Evolutionary conservation across 2,113 vertebrate genomes (phyloP).

Genomic region (Pelodiscus sinensis): DNA sequence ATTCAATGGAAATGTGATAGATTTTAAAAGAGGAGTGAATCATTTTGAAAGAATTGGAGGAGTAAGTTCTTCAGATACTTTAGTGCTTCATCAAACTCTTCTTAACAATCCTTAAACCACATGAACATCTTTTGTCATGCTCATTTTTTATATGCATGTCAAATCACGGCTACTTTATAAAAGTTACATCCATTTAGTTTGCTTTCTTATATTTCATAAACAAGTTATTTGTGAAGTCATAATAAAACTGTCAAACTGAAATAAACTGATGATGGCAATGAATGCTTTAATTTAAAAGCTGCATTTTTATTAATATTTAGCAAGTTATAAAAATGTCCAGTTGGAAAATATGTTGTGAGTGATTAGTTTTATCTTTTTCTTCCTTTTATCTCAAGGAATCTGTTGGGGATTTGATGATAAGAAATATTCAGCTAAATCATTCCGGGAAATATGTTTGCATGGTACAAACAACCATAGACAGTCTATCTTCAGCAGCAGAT

Average conservation of each 20-base stretch:
- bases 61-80: conserved; percentile 75
- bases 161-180: conserved; percentile 47
- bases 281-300: conserved; percentile 67
- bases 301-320: conserved; percentile 54
- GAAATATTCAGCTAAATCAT: conserved; percentile 90
- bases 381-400: conserved; percentile 80
- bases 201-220: conserved; percentile 58
- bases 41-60: conserved; percentile 91
- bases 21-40: conserved; percentile 80
- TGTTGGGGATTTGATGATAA: conserved; percentile 91
- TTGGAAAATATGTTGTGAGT: conserved; percentile 29
- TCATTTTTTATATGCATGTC: neutral
- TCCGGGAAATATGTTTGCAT: conserved; percentile 89
- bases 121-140: neutral
- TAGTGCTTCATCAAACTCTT: neutral
- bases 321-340: conserved; percentile 55
- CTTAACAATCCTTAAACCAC: neutral
- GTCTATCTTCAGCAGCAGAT: conserved; percentile 84
- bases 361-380: conserved; percentile 30
- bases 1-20: conserved; percentile 86
- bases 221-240: conserved; percentile 60
- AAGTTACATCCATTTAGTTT: conserved; percentile 56
- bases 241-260: conserved; percentile 64
- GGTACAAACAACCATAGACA: conserved; percentile 88
- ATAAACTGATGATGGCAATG: conserved; percentile 59